Evolutionary conservation across 2,888 invertebrate species (phyloP), one percentile per base, ranked within the genome.

Genomic region (Melipona beecheii): DNA sequence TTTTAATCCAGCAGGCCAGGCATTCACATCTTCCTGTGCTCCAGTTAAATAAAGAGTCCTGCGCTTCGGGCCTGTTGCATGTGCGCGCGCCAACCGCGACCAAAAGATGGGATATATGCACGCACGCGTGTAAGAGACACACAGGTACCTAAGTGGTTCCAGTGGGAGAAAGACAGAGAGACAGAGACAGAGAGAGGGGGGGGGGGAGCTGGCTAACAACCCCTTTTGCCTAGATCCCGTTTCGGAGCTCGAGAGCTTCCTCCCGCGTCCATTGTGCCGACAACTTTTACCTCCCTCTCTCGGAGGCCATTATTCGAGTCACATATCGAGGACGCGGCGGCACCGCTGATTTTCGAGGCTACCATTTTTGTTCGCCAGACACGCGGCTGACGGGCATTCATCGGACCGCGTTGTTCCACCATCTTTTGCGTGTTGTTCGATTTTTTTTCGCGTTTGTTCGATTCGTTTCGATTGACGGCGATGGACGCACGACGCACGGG

Each of bases 1-100:
- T 93, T 94, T 93, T 94, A 93, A 94, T 93, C 92, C 93, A 66
- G 81, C n/a, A 43, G 60, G 87, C 86, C 90, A 85, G 90, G 92
- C 93, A 94, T 94, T 94, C 93, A 93, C 89, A 90, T 93, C 91
- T 91, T 93, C 54, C 91, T 90, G 84, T 91, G 89, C 88, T 91
- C 88, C 89, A 86, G 87, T 93, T 92, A 88, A 92, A 93, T 93
- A 93, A 93, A 93, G 91, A 93, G 90, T 90, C 89, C 75, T 64
- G 89, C 90, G 89, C 88, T 90, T 70, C 85, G 84, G 83, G 86
- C 89, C 89, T 88, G 89, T 89, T 90, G 87, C 89, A 75, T 83
- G 84, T 86, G 77, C 82, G 72, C 81, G 74, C 74, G 82, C 85
- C 74, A 64, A 1, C 17, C 52, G 49, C 75, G 54, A 52, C 54